Evolutionary conservation across 2,797 vertebrate genomes (phyloP).

Genomic region (Aeoliscus strigatus): DNA sequence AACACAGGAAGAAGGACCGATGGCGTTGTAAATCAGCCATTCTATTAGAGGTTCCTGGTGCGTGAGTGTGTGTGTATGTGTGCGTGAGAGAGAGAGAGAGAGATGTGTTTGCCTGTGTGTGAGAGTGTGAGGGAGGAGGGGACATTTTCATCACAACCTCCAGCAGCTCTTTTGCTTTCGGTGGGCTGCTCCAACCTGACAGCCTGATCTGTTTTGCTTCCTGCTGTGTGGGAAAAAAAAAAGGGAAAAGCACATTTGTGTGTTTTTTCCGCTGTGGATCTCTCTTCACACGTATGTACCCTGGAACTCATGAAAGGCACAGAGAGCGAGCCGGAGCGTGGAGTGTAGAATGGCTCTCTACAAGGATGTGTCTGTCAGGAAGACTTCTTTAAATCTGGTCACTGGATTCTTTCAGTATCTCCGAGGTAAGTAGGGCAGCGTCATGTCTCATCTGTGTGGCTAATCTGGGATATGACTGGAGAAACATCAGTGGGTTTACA

Average conservation of each 20-base stretch:
- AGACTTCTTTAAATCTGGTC: constrained; percentile 77
- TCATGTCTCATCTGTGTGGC: constrained; percentile 32
- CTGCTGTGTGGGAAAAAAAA: constrained; percentile 46
- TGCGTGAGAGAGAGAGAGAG: constrained; percentile 19
- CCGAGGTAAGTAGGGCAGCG: constrained; percentile 80
- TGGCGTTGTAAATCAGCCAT: constrained; percentile 53
- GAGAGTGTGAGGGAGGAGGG: constrained; percentile 59
- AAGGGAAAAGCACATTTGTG: constrained; percentile 44
- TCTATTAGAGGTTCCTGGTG: constrained; percentile 49
- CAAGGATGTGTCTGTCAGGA: constrained; percentile 77
- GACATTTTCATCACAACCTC: constrained; percentile 58
- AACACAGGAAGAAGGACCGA: constrained; percentile 64
- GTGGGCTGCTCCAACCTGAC: constrained; percentile 51
- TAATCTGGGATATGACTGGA: constrained; percentile 21
- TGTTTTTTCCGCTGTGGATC: constrained; percentile 62
- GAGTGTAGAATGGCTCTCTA: constrained; percentile 75
- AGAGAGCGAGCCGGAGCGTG: constrained; percentile 43
- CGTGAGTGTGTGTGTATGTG: constrained; percentile 13
- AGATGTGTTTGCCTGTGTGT: constrained; percentile 28
- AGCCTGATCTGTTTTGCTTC: constrained; percentile 70
- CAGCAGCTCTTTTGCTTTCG: constrained; percentile 62
- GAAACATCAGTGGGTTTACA: constrained; percentile 35
- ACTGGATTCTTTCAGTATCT: constrained; percentile 82
- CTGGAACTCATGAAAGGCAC: constrained; percentile 63
- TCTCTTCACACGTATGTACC: constrained; percentile 35